These are phyloP conservation scores for Meiosimyza platycephala DNA, from an alignment of 2,888 invertebrate genomes.

Conservation along the genomic window DNA sequence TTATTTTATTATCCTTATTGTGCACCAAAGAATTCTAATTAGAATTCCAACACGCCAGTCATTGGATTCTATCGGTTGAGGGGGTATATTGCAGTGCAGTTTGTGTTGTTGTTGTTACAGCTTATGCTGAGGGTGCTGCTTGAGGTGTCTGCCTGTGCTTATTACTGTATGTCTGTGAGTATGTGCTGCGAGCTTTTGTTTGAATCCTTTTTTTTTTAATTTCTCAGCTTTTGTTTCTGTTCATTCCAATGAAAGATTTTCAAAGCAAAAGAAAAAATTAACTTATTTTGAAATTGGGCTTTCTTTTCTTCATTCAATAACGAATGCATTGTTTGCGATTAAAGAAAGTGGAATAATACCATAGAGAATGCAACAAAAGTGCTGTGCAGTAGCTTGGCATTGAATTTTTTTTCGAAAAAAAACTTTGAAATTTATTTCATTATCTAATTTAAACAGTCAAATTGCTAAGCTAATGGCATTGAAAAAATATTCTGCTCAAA, in stretches of 20 bases:
- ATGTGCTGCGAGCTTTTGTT: conserved; percentile 13
- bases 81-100: too few species aligned
- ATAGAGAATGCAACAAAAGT: background rate
- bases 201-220: conserved; percentile 27
- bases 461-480: too few species aligned
- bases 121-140: background rate
- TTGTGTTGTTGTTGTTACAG: too few species aligned
- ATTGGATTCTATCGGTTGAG: background rate
- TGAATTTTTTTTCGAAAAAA: too few species aligned
- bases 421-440: too few species aligned
- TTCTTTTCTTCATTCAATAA: background rate
- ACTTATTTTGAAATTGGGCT: conserved; percentile 26
- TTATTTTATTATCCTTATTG: conserved; percentile 44
- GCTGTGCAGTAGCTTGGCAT: too few species aligned
- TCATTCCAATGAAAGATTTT: conserved; percentile 31
- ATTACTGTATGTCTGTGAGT: background rate
- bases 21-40: conserved; percentile 42
- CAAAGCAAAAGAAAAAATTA: conserved; percentile 17
- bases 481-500: background rate
- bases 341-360: conserved; percentile 29
- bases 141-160: conserved; percentile 14
- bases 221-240: conserved; percentile 26
- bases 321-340: background rate
- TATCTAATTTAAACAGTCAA: too few species aligned
- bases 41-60: conserved; percentile 39